Evolutionary conservation across 2,888 invertebrate species (phyloP).

Genomic region (Crepidodera aurea): DNA sequence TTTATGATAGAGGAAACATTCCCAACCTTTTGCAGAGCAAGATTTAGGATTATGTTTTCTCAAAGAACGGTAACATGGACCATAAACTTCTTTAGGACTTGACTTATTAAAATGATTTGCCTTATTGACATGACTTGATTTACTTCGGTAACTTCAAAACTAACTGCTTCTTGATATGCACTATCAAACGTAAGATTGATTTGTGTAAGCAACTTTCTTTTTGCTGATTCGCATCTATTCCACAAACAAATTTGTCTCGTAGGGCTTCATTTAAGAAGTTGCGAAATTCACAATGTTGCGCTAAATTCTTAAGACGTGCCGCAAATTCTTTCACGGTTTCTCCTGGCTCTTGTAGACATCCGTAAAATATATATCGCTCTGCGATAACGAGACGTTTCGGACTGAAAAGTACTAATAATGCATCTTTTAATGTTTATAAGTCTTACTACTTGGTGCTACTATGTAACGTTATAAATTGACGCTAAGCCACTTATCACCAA

Average conservation of each 20-base stretch:
- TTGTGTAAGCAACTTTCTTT: neutral
- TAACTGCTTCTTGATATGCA: neutral
- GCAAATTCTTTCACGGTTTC: neutral
- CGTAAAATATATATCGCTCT: constrained; percentile 10
- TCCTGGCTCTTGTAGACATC: constrained; percentile 1
- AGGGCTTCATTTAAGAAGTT: neutral
- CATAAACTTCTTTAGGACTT: neutral
- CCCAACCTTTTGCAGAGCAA: constrained; percentile 27
- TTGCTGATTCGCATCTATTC: neutral
- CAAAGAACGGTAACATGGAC: constrained; percentile 9
- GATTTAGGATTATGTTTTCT: constrained; percentile 23
- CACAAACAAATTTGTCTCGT: neutral
- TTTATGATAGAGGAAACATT: constrained; percentile 26
- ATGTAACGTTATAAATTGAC: too few relatives aligned
- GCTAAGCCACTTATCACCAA: too few relatives aligned
- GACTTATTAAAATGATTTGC: too few relatives aligned
- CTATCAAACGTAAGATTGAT: neutral
- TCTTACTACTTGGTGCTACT: constrained; percentile 16
- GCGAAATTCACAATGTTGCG: constrained; percentile 3
- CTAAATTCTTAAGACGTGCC: neutral
- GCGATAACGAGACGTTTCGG: constrained; percentile 7
- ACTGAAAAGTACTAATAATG: constrained; percentile 4
- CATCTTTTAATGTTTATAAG: constrained; percentile 7
- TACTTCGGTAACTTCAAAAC: too few relatives aligned
- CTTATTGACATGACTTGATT: too few relatives aligned